Conservation (phyloP, 2,113 vertebrate species). For the Prolemur simus region DNA sequence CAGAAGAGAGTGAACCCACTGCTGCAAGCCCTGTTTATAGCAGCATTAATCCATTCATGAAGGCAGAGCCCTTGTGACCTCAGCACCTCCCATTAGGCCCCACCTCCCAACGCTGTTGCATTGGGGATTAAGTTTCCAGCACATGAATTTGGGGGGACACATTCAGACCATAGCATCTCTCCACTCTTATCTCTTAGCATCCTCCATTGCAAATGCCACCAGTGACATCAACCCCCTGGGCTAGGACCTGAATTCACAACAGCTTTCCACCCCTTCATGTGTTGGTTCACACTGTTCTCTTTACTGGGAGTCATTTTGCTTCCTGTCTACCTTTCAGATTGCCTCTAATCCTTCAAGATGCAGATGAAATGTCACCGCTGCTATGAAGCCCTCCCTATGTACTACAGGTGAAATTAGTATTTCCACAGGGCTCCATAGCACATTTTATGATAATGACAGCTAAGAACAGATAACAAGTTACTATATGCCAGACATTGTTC, state of each 20-base stretch:
- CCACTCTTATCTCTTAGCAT: background rate
- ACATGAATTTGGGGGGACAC: background rate
- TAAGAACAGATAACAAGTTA: background rate
- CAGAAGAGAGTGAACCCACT: background rate
- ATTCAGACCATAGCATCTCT: background rate
- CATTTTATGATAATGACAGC: background rate
- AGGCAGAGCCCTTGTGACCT: background rate
- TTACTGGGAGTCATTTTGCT: background rate
- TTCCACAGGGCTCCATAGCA: background rate
- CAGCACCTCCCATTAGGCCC: background rate
- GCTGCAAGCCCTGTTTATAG: background rate
- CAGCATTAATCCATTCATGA: background rate
- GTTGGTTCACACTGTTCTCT: background rate
- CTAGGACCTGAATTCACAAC: background rate
- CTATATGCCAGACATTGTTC: background rate
- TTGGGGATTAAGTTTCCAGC: background rate
- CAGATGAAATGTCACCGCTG: background rate
- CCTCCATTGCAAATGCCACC: background rate
- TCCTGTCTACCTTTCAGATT: background rate
- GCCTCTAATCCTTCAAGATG: background rate
- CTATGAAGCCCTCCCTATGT: background rate
- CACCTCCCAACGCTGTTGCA: background rate
- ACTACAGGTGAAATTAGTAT: background rate
- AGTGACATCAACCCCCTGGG: accelerated
- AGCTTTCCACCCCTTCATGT: accelerated